Percentiles rank a stretch among this genome's conserved stretches.
Conservation (phyloP, 1,140 invertebrate species). For the Matsumurasca onukii region DNA sequence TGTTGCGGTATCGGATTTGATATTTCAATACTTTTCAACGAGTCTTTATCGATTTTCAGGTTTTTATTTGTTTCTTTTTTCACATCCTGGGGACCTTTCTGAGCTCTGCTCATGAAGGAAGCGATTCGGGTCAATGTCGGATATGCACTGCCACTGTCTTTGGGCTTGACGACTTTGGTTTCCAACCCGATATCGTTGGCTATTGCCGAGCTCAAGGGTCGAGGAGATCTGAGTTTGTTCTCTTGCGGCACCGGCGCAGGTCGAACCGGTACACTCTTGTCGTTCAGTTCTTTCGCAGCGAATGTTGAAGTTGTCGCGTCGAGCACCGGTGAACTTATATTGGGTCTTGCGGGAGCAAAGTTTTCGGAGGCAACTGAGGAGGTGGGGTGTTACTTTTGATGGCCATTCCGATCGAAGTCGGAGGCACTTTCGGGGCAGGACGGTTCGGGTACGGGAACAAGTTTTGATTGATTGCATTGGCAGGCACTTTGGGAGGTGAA, state of each 20-base stretch:
- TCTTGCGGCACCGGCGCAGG: constrained; percentile 31
- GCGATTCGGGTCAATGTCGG: constrained; percentile 65
- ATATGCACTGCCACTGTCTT: constrained; percentile 32
- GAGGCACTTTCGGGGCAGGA: constrained; percentile 34
- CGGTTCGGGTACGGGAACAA: constrained; percentile 26
- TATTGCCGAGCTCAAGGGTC: background rate
- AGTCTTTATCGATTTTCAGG: constrained; percentile 59
- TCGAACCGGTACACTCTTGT: constrained; percentile 46
- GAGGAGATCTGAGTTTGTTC: constrained; percentile 43
- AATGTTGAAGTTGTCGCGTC: constrained; percentile 72
- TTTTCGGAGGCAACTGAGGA: constrained; percentile 58
- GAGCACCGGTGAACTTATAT: constrained; percentile 77
- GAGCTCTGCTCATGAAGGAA: constrained; percentile 68
- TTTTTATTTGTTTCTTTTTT: constrained; percentile 35
- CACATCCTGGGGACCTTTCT: constrained; percentile 32
- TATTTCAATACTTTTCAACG: constrained; percentile 73
- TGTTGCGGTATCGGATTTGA: constrained; percentile 75
- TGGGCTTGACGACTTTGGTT: constrained; percentile 5
- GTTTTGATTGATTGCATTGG: constrained; percentile 12
- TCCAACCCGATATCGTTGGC: constrained; percentile 18
- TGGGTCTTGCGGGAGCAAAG: constrained; percentile 60
- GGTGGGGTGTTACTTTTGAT: constrained; percentile 34
- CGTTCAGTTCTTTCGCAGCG: constrained; percentile 67
- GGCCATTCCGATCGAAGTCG: constrained; percentile 10
- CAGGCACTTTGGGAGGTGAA: constrained; percentile 31